Conservation (phyloP, 1,140 invertebrate genomes). For the Bombus pascuorum region DNA sequence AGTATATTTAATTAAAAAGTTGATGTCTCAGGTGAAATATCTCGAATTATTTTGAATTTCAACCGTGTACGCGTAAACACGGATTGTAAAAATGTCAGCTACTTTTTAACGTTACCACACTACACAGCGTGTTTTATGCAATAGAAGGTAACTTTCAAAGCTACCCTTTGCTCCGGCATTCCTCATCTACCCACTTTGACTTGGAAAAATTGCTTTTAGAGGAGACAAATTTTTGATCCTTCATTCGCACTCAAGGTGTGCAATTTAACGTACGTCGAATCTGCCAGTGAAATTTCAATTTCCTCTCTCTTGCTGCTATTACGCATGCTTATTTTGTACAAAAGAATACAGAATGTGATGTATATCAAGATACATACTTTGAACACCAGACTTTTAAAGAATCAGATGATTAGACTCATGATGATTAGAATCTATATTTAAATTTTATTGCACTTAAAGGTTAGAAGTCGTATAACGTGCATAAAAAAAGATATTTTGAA, state of each 20-base stretch:
- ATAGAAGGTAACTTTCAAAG: background rate
- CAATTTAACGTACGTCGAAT: conserved; percentile 18
- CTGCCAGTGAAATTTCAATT: conserved; percentile 33
- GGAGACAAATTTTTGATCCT: conserved; percentile 33
- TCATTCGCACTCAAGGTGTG: conserved; percentile 19
- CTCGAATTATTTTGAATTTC: background rate
- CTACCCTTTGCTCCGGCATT: background rate
- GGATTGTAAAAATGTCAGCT: conserved; percentile 2
- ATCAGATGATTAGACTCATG: background rate
- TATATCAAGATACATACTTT: background rate
- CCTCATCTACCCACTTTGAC: conserved; percentile 46
- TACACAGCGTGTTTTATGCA: conserved; percentile 21
- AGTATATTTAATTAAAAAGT: background rate
- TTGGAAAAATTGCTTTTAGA: conserved; percentile 42
- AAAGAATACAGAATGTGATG: background rate
- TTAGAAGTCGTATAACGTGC: background rate
- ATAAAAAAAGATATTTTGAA: background rate
- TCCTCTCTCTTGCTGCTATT: background rate
- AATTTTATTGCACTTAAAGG: background rate
- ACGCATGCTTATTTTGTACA: background rate
- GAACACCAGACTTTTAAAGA: background rate
- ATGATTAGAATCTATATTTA: background rate
- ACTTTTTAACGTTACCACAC: background rate
- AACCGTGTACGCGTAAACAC: background rate
- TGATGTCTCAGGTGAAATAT: background rate